These are phyloP conservation scores for Slavum lentiscoides DNA, from an alignment of 2,888 invertebrate species.

Conservation along the genomic window DNA sequence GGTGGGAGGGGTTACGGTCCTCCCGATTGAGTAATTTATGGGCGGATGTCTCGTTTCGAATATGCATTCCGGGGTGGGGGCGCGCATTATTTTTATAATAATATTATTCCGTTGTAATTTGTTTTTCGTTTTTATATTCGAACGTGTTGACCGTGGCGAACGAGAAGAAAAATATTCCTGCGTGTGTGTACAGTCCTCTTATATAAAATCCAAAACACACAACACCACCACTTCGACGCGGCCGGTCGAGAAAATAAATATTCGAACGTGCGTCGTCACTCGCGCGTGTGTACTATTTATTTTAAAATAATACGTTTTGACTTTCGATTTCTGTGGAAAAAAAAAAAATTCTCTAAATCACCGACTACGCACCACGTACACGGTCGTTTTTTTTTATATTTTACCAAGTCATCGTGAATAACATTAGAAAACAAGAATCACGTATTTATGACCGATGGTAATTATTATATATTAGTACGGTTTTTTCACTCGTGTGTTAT, in stretches of 20 bases:
- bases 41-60: slow-evolving; percentile 9
- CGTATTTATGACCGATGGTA: slow-evolving; percentile 6
- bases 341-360: slow-evolving; percentile 16
- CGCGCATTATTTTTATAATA: slow-evolving; percentile 12
- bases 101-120: not conserved
- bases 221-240: slow-evolving; percentile 13
- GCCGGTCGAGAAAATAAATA: slow-evolving; percentile 35
- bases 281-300: slow-evolving; percentile 9
- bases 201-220: slow-evolving; percentile 29
- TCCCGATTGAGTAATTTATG: slow-evolving; percentile 24
- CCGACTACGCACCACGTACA: not conserved
- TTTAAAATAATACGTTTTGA: slow-evolving; percentile 37
- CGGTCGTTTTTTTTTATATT: slow-evolving; percentile 13
- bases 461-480: slow-evolving; percentile 12
- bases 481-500: not conserved
- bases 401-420: slow-evolving; percentile 47
- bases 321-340: slow-evolving; percentile 37
- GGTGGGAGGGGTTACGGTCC: not conserved
- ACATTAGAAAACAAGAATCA: slow-evolving; percentile 38
- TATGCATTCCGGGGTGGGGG: slow-evolving; percentile 19
- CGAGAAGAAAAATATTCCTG: not conserved
- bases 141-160: not conserved
- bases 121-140: slow-evolving; percentile 4
- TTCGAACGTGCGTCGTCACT: slow-evolving; percentile 40
- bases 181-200: not conserved